Conservation (phyloP, 2,113 vertebrate species). For the Desmodus rotundus region DNA sequence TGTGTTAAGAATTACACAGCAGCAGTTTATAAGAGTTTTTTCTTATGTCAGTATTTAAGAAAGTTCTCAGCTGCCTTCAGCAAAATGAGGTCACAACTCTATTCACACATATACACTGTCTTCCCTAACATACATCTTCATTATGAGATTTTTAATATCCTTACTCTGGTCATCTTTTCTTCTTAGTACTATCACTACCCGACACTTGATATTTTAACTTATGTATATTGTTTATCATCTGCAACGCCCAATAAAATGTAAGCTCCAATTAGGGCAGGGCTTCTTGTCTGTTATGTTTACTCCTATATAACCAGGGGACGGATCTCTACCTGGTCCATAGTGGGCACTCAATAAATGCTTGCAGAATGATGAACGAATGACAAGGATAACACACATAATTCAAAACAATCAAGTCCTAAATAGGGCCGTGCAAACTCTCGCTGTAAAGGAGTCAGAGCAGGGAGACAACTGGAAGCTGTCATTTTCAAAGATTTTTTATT, state of each 20-base stretch:
- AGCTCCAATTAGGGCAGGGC: neutral
- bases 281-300: neutral
- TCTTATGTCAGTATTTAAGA: neutral
- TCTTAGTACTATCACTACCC: neutral
- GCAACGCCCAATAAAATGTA: neutral
- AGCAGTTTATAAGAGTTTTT: neutral
- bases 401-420: neutral
- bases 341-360: neutral
- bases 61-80: neutral
- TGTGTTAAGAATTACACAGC: neutral
- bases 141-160: neutral
- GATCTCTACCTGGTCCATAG: neutral
- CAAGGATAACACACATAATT: neutral
- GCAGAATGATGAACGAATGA: neutral
- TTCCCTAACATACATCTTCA: neutral
- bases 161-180: neutral
- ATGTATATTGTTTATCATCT: constrained; percentile 16
- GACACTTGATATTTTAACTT: neutral
- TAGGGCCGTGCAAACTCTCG: neutral
- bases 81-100: neutral
- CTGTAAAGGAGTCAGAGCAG: neutral
- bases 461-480: neutral
- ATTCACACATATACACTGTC: neutral
- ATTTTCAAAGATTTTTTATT: neutral
- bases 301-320: neutral